Evolutionary conservation across 2,797 vertebrate genomes (phyloP).

Genomic region (Coregonus suidteri): DNA sequence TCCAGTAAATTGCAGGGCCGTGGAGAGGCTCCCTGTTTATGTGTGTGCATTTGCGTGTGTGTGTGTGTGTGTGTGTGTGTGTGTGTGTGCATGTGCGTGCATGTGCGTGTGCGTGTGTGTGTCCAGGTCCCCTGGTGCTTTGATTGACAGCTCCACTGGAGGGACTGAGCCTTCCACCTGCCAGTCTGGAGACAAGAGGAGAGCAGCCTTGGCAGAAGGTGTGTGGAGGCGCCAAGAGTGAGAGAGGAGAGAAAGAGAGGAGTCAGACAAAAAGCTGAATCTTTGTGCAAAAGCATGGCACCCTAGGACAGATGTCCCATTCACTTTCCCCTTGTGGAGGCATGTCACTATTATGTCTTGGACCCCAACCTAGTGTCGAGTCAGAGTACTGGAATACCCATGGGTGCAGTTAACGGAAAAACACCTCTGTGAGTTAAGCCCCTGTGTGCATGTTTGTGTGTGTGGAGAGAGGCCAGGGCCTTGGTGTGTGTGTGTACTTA

Average conservation of each 20-base stretch:
- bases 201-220: slow-evolving; percentile 27
- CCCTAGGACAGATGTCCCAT: slow-evolving; percentile 50
- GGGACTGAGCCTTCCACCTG: slow-evolving; percentile 60
- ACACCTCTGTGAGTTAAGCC: not conserved
- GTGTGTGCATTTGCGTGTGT: too few relatives aligned
- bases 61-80: too few relatives aligned
- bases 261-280: slow-evolving; percentile 29
- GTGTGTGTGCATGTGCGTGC: too few relatives aligned
- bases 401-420: not conserved
- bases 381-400: not conserved
- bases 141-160: slow-evolving; percentile 76
- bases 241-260: not conserved
- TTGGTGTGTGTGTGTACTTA: slow-evolving; percentile 14
- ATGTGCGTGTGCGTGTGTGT: slow-evolving; percentile 6
- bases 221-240: slow-evolving; percentile 26
- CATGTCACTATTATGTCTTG: slow-evolving; percentile 6
- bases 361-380: not conserved
- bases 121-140: slow-evolving; percentile 67
- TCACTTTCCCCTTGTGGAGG: slow-evolving; percentile 18
- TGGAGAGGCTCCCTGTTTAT: slow-evolving; percentile 46
- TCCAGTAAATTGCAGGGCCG: slow-evolving; percentile 74
- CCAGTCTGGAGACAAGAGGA: slow-evolving; percentile 46
- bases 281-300: slow-evolving; percentile 28
- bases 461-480: not conserved
- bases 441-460: not conserved